Evolutionary conservation across 2,113 vertebrate genomes (phyloP).

Genomic region (Calyptommatus sinebrachiatus): DNA sequence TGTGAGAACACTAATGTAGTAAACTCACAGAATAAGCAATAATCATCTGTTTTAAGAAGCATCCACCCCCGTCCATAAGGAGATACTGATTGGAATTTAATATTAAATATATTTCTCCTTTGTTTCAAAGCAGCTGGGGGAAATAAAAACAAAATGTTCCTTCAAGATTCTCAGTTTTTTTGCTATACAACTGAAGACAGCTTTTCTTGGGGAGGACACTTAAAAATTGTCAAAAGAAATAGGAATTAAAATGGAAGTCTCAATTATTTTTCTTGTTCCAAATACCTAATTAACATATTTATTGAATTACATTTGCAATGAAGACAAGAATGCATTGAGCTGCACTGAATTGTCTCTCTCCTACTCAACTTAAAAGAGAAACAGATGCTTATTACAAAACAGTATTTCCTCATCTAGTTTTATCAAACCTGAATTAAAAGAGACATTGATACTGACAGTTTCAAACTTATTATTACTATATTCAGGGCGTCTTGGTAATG

Average conservation of each 20-base stretch:
- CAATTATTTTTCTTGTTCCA: constrained; percentile 50
- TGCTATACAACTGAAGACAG: constrained; percentile 31
- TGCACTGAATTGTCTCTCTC: constrained; percentile 64
- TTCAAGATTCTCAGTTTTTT: constrained; percentile 31
- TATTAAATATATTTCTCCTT: background rate
- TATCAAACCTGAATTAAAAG: constrained; percentile 59
- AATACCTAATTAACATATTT: constrained; percentile 71
- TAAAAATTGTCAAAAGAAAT: constrained; percentile 57
- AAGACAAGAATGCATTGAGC: constrained; percentile 70
- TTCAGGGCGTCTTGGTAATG: constrained; percentile 69
- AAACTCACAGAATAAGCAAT: no score
- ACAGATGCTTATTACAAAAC: constrained; percentile 70
- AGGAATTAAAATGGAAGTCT: constrained; percentile 53
- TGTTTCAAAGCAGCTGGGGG: constrained; percentile 1
- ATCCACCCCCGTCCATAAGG: background rate
- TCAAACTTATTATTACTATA: constrained; percentile 67
- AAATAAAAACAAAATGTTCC: constrained; percentile 11
- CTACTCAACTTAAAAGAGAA: constrained; percentile 67
- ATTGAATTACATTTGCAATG: constrained; percentile 69
- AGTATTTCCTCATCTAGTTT: constrained; percentile 61
- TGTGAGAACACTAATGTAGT: background rate
- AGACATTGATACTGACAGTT: constrained; percentile 65
- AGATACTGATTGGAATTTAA: background rate
- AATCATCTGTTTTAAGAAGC: background rate
- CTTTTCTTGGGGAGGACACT: constrained; percentile 1